Base-by-base conservation (phyloP, 2,888 invertebrate genomes). In the Pycnomerus fuliginosus region DNA sequence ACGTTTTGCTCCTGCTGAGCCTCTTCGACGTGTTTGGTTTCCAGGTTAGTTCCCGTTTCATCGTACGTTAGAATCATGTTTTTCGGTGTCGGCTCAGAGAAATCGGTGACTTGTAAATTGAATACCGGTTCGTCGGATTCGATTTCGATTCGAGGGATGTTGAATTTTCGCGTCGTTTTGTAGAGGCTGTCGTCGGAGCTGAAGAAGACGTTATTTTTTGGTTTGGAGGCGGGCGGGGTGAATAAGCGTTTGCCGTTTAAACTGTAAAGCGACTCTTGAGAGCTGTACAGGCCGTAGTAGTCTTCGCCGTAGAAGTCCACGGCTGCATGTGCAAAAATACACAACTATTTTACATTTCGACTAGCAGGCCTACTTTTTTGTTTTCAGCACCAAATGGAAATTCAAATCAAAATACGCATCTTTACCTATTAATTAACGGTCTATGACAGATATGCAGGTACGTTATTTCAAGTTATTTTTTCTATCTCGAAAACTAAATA, bases 51-150 rank as follows among this genome's bases (percentile, higher is more conserved):
- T 11, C 65, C 65, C 1, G 61, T 52, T 50, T 67, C 66, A 22
- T 65, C 66, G 39, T 67, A 65, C 28, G 72, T 74, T 30, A 77
- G 70, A 23, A 75, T 75, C 13, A 77, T 61, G 44, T 70, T 70
- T 57, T 65, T 71, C 5, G 71, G 71, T 25, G 55, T 55, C 3
- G 69, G 69, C 43, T 72, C 72, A 3, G 71, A 71, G 53, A 71
- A 73, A 58, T 73, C 70, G 2, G 71, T 71, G 4, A 72, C 67
- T 62, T 71, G 69, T 25, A 72, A 53, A 44, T 62, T 70, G 48
- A 72, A 71, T 41, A 64, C 60, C 2, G 70, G 70, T 33, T 68
- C 68, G 44, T 61, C 61, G 16, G 53, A 58, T 45, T 68, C 65
- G 17, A 72, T 67, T 53, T 71, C 67, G 16, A 72, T 71, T 25